Base-by-base conservation (phyloP, 2,888 invertebrate species). In the Heliconius aoede region DNA sequence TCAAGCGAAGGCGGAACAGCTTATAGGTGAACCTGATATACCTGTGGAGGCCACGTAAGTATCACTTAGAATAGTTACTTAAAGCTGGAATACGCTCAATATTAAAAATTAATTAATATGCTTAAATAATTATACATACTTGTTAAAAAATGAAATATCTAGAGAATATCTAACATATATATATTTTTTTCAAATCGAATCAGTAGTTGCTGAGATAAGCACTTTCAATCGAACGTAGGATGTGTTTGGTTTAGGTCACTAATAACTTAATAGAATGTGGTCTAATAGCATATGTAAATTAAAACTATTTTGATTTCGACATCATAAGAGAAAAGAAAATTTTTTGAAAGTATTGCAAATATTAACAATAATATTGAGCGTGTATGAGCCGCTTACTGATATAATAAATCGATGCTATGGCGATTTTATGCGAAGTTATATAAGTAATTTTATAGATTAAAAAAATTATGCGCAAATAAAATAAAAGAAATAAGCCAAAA, bases 1-100 rank as follows among this genome's bases (percentile, higher is more conserved):
- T 1, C 95, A 95, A 76, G 95, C 96, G 1, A 95, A 95, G 77
- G 96, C 97, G 0, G 96, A 97, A 86, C 95, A 96, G 79, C 94
- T 97, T 24, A 95, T 97, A 65, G 97, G 96, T 1, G 96, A 96
- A 80, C 96, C 96, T 26, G 95, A 96, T 72, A 95, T 96, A 3
- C 97, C 97, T 0, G 96, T 97, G 0, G 97, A 97, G 88, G 96
- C 97, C 86, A 97, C 97, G 97, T 97, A 95, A 96, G 97, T 96
- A n/a, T 58, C 18, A 3, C 40, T 40, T n/a, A 51, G 51, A 74
- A 55, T 64, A 11, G 21, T 2, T n/a, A 7, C 2, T 0, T 26
- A 13, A 24, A 18, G 11, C 36, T 36, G 36, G 7, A 40, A 40
- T 24, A 65, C 36, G 65, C 65, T 65, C 65, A 65, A 65, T 40